A percentile compares a stretch with the other conserved stretches of the same genome.
phyloP scores from a whole-genome alignment of 2,888 invertebrate genomes.

The Capitulum mitella region DNA sequence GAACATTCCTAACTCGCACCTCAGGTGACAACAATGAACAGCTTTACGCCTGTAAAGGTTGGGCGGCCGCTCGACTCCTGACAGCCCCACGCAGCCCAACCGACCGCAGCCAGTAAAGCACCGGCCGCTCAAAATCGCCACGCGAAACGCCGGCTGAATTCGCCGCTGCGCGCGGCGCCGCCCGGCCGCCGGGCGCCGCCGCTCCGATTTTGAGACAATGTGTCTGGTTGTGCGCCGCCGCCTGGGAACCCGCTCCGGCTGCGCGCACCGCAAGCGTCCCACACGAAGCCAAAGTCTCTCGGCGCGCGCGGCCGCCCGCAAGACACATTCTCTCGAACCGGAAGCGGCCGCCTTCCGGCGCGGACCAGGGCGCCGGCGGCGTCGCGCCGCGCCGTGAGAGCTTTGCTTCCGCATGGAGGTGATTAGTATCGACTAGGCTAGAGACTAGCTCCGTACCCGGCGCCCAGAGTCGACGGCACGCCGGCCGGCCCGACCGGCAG shows the following conservation, averaged over 20 bases:
- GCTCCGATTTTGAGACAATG: not conserved
- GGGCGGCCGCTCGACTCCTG: no score
- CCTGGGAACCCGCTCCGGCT: not conserved
- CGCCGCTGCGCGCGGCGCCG: no score
- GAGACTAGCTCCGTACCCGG: not conserved
- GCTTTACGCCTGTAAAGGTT: no score
- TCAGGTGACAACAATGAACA: no score
- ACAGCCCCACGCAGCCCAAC: no score
- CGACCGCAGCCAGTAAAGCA: no score
- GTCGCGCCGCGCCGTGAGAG: not conserved
- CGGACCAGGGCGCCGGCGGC: not conserved
- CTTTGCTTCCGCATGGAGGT: not conserved
- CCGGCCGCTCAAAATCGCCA: no score
- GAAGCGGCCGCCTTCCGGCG: not conserved
- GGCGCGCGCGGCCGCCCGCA: not conserved
- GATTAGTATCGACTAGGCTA: constrained; percentile 17
- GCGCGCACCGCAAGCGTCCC: not conserved
- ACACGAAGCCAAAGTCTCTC: constrained; percentile 7
- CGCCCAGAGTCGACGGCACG: not conserved
- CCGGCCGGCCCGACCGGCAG: not conserved
- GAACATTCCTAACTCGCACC: no score
- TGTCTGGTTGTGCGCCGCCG: not conserved
- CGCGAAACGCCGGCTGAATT: no score
- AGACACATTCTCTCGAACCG: not conserved
- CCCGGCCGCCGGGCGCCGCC: no score